Percentiles rank a stretch among this genome's conserved stretches.
phyloP scores from a whole-genome alignment of 2,113 vertebrate species.

The Amazona guildingii region DNA sequence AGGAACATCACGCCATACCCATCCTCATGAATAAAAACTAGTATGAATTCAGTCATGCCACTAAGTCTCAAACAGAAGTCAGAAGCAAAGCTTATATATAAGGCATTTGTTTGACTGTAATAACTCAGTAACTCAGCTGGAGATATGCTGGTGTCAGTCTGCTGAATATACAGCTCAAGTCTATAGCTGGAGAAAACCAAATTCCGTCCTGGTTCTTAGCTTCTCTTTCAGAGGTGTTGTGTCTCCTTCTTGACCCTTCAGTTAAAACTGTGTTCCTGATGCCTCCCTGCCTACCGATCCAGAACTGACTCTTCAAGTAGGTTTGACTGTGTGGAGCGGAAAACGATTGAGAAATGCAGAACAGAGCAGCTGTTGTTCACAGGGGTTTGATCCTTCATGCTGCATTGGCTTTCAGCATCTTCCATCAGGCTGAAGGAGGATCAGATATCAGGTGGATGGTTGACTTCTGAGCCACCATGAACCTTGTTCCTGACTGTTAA shows the following conservation, averaged over 20 bases:
- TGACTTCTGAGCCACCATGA: background rate
- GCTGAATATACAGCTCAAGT: background rate
- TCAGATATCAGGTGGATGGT: background rate
- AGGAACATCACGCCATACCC: background rate
- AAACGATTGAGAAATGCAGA: background rate
- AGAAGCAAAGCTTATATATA: background rate
- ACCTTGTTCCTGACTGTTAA: background rate
- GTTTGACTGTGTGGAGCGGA: background rate
- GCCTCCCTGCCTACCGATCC: background rate
- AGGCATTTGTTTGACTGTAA: background rate
- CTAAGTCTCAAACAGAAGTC: background rate
- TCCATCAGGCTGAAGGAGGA: background rate
- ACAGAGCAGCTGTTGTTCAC: background rate
- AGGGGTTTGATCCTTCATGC: background rate
- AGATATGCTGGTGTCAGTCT: background rate
- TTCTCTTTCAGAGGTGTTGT: background rate
- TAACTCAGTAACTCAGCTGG: background rate
- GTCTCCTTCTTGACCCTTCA: background rate
- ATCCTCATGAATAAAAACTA: background rate
- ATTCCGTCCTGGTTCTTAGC: background rate
- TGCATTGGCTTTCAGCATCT: background rate
- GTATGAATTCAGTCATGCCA: fast-evolving
- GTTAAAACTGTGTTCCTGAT: background rate
- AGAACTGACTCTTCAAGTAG: background rate
- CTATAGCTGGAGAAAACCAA: background rate